phyloP scores from a whole-genome alignment of 2,113 vertebrate genomes.

The Planiliza haematocheilus region DNA sequence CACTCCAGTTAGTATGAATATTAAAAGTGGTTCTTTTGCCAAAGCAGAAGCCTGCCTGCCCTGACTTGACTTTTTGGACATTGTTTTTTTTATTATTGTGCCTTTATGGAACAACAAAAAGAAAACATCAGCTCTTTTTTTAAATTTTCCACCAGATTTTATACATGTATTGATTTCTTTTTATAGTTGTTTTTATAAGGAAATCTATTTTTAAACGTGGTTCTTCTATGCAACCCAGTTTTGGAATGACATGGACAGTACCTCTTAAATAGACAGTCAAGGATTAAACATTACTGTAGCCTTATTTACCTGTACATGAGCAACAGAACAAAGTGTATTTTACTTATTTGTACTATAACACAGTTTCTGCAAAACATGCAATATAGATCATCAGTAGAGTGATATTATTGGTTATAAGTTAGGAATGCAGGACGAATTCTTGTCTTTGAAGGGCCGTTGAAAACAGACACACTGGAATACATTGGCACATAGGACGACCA shows the following conservation, averaged over 20 bases:
- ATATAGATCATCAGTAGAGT: conserved; percentile 26
- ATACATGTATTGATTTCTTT: conserved; percentile 59
- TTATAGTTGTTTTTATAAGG: conserved; percentile 71
- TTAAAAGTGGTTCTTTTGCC: conserved; percentile 66
- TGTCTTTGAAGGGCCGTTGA: conserved; percentile 38
- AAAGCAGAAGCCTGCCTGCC: conserved; percentile 75
- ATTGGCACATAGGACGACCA: conserved; percentile 66
- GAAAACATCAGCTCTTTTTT: conserved; percentile 58
- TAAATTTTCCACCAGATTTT: conserved; percentile 63
- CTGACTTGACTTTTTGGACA: conserved; percentile 65
- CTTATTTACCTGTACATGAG: conserved; percentile 59
- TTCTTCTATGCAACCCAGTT: conserved; percentile 79
- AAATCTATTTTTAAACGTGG: conserved; percentile 73
- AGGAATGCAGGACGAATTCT: conserved; percentile 29
- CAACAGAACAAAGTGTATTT: conserved; percentile 48
- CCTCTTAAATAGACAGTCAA: conserved; percentile 47
- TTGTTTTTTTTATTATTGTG: conserved; percentile 64
- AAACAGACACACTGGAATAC: conserved; percentile 75
- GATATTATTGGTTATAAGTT: conserved; percentile 24
- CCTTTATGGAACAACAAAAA: conserved; percentile 68
- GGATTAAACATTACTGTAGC: conserved; percentile 63
- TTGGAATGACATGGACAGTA: conserved; percentile 47
- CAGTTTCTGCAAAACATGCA: conserved; percentile 49
- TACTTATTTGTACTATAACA: conserved; percentile 37
- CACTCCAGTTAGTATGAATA: conserved; percentile 50